These are phyloP conservation scores for Tubulanus polymorphus DNA, from an alignment of 2,888 invertebrate species.

Conservation along the genomic window DNA sequence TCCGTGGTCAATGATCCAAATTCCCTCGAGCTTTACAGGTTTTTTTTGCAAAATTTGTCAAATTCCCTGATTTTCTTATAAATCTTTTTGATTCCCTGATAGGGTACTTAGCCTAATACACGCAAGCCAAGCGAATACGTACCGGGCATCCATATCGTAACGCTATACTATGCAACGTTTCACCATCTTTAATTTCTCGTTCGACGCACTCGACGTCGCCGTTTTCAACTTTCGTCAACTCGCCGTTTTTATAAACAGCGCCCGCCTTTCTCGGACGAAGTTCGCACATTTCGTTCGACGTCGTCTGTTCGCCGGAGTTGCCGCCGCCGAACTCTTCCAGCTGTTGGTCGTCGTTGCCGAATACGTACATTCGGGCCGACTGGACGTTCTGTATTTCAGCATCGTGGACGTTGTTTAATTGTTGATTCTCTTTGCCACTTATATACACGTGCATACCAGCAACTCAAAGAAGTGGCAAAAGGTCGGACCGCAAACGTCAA, in stretches of 20 bases:
- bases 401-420: too few species aligned
- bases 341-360: slow-evolving; percentile 32
- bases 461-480: too few species aligned
- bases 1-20: too few species aligned
- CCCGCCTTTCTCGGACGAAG: slow-evolving; percentile 25
- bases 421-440: too few species aligned
- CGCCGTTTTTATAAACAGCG: slow-evolving; percentile 4
- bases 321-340: slow-evolving; percentile 27
- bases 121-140: too few species aligned
- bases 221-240: slow-evolving; percentile 13
- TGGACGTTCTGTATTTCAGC: slow-evolving; percentile 42
- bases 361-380: slow-evolving; percentile 37
- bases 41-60: too few species aligned
- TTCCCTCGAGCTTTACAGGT: too few species aligned
- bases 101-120: too few species aligned
- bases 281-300: slow-evolving; percentile 39
- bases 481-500: too few species aligned
- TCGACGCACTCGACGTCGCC: slow-evolving; percentile 8
- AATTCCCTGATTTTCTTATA: too few species aligned
- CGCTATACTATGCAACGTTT: slow-evolving; percentile 38
- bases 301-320: neutral
- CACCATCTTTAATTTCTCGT: slow-evolving; percentile 25
- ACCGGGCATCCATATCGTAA: slow-evolving; percentile 44
- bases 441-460: too few species aligned
- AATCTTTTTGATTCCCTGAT: too few species aligned